Evolutionary conservation across 1,140 invertebrate genomes (phyloP), one percentile per base, ranked within the genome.

Genomic region (Brachionus manjavacas): DNA sequence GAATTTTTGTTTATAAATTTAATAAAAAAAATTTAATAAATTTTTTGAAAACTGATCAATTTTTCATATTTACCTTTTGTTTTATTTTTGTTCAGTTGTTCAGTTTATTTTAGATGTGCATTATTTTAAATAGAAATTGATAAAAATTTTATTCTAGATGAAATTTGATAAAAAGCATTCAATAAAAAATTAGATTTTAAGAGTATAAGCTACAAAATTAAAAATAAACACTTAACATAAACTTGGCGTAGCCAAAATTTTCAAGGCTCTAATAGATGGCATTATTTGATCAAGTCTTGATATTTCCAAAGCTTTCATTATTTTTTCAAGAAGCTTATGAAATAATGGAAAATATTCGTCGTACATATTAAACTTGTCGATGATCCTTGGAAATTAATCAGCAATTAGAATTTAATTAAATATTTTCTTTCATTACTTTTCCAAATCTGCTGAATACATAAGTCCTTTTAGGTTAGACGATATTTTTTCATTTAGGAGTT

Each of bases 201-300:
- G 31, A 35, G 31, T 35, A 35, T 6, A 35, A 35, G 31, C 31
- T 35, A 35, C 31, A 35, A 35, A 35, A 35, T 7, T 35, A 35
- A 35, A 35, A 35, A 35, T 35, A 35, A 35, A 35, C 7, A 35
- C 31, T 74, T 76, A 76, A 49, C 72, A 76, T 49, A 76, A 14
- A 76, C 41, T 76, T 81, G 79, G 79, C 8, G 64, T 81, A 6
- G 81, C 60, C n/a, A 83, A 41, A 20, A 83, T 68, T 83, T 83
- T 83, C 35, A 83, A 28, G 4, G 81, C 60, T 55, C 60, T 68
- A 11, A 83, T 72, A n/a, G 81, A 52, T 8, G 81, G 81, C 68
- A 83, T 83, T 46, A 83, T 83, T 83, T 83, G 60, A 70, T 83
- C 81, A 20, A 68, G 25, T 68, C 52, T 68, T 20, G 64, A 68